A percentile compares a stretch with the other conserved stretches of the same genome.
Conservation (phyloP, 2,888 invertebrate species). For the Adela reaumurella region DNA sequence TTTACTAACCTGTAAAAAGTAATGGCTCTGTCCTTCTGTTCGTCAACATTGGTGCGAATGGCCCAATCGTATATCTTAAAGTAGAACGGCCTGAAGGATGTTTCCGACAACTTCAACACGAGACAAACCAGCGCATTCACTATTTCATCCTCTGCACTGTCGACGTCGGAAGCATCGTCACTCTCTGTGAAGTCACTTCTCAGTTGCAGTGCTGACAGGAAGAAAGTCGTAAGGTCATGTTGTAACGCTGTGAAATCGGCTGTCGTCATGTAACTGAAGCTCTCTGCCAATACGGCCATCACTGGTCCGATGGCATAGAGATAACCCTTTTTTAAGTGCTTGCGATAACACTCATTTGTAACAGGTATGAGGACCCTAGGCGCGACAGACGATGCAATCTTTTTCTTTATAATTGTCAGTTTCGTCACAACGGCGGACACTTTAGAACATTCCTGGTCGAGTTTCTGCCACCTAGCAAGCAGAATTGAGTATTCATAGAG, state of each 20-base stretch:
- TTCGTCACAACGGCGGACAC: constrained; percentile 54
- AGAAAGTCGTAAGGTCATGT: constrained; percentile 68
- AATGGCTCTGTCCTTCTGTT: constrained; percentile 63
- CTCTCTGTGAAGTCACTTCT: constrained; percentile 50
- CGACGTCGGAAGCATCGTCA: constrained; percentile 33
- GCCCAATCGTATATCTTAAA: constrained; percentile 88
- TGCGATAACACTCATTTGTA: constrained; percentile 61
- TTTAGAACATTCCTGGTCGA: constrained; percentile 45
- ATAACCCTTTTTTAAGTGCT: constrained; percentile 55
- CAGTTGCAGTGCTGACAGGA: constrained; percentile 68
- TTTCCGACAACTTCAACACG: constrained; percentile 85
- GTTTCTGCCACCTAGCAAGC: constrained; percentile 43
- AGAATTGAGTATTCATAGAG: constrained; percentile 62
- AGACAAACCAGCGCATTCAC: constrained; percentile 75
- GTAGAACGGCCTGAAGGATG: constrained; percentile 84
- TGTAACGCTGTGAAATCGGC: constrained; percentile 64
- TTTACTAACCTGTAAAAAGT: constrained; percentile 73
- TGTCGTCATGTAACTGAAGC: constrained; percentile 60
- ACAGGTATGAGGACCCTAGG: constrained; percentile 75
- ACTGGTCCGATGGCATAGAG: constrained; percentile 64
- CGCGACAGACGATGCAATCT: constrained; percentile 65
- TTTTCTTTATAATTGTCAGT: constrained; percentile 60
- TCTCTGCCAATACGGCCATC: constrained; percentile 73
- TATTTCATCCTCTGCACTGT: constrained; percentile 67
- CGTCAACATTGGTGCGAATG: constrained; percentile 54